A percentile compares a stretch with the other conserved stretches of the same genome.
phyloP scores from a whole-genome alignment of 2,113 vertebrate species.

The Apteryx mantelli region DNA sequence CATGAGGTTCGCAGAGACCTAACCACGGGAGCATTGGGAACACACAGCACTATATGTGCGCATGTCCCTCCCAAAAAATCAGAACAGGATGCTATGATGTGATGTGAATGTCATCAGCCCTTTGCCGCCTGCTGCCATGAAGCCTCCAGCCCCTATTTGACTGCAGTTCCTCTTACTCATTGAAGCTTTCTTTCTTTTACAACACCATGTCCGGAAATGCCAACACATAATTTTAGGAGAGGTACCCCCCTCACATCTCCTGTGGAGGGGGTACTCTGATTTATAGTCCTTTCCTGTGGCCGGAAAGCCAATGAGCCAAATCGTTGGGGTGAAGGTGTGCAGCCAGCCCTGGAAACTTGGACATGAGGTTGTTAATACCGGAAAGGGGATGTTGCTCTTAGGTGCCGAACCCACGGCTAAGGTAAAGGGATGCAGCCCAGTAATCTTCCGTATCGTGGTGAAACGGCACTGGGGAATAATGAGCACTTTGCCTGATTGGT shows the following conservation, averaged over 20 bases:
- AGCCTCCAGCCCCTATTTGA: not conserved
- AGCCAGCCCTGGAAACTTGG: not conserved
- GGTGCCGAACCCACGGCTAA: not conserved
- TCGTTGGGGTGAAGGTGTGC: not conserved
- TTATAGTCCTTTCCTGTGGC: not conserved
- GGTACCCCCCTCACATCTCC: not conserved
- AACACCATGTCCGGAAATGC: not conserved
- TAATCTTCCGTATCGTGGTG: not conserved
- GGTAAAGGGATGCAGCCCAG: not conserved
- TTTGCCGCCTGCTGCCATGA: not conserved
- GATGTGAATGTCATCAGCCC: not conserved
- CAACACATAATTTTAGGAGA: not conserved
- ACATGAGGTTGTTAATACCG: not conserved
- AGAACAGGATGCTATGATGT: not conserved
- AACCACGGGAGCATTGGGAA: not conserved
- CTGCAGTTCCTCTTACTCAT: not conserved
- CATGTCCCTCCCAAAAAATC: not conserved
- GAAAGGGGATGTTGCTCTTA: not conserved
- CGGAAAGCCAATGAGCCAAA: not conserved
- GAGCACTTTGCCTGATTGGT: conserved; percentile 70
- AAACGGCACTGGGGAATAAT: not conserved
- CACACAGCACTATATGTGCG: rapidly evolving
- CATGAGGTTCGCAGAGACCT: not conserved
- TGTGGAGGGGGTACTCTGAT: not conserved
- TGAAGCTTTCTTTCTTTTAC: not conserved